A percentile compares a stretch with the other conserved stretches of the same genome.
phyloP scores from a whole-genome alignment of 1,140 invertebrate genomes.

The Physella acuta region DNA sequence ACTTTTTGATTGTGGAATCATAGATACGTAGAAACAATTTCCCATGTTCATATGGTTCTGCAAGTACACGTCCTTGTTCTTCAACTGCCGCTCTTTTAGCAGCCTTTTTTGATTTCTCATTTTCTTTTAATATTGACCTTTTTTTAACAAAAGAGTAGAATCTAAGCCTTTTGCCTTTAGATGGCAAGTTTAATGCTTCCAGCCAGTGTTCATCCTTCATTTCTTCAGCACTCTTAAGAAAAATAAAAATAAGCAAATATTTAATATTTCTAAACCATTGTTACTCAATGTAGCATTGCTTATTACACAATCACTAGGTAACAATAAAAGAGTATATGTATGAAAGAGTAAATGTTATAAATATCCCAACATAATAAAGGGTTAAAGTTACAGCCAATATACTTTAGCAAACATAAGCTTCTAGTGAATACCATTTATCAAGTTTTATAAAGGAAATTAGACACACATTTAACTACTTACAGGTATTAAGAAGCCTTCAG shows the following conservation, averaged over 20 bases:
- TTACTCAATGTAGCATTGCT: too few species aligned
- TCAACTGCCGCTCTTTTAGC: not conserved
- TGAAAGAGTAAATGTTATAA: too few species aligned
- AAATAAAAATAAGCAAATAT: not conserved
- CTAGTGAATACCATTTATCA: not conserved
- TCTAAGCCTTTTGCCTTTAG: conserved; percentile 16
- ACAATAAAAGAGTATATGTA: too few species aligned
- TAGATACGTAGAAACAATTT: conserved; percentile 14
- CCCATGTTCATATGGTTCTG: conserved; percentile 16
- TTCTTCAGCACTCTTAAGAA: conserved; percentile 15
- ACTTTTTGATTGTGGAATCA: conserved; percentile 21
- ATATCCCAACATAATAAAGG: too few species aligned
- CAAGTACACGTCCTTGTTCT: not conserved
- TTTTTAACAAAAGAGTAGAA: not conserved
- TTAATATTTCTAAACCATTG: not conserved
- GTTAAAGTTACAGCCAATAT: not conserved
- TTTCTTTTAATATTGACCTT: not conserved
- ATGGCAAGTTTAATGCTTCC: conserved; percentile 5
- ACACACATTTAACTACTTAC: conserved; percentile 7
- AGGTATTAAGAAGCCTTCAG: conserved; percentile 12
- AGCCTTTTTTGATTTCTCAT: not conserved
- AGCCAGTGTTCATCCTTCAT: conserved; percentile 21
- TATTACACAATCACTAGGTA: too few species aligned
- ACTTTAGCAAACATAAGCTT: not conserved
- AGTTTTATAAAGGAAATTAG: not conserved